A percentile compares a stretch with the other conserved stretches of the same genome.
These are phyloP conservation scores for Malurus leucopterus DNA, from an alignment of 2,797 vertebrate species.

Conservation along the genomic window DNA sequence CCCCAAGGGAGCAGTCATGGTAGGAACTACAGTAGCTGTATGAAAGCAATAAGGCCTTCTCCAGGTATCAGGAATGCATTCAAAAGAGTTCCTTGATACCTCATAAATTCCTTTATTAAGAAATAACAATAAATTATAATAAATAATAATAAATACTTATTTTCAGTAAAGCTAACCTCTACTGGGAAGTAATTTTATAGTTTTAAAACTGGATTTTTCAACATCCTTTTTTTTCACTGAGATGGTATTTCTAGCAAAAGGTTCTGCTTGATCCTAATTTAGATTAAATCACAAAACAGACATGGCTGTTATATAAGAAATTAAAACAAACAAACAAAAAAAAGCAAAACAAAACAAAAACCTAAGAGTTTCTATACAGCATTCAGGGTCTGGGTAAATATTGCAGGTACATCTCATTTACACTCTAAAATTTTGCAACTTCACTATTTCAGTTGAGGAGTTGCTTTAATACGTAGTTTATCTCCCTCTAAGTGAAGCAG, in stretches of 20 bases:
- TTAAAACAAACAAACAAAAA: not conserved
- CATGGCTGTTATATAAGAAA: not conserved
- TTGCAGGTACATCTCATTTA: not conserved
- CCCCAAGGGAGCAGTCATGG: not conserved
- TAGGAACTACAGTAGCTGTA: not conserved
- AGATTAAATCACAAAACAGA: not conserved
- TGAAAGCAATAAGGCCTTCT: not conserved
- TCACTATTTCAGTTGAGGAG: not conserved
- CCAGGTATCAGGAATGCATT: not conserved
- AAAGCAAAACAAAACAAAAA: rapidly evolving
- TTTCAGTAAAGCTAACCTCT: not conserved
- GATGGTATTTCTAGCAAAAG: not conserved
- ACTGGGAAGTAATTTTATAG: not conserved
- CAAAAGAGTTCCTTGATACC: not conserved
- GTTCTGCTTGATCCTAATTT: not conserved
- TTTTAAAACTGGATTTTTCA: not conserved
- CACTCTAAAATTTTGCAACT: not conserved
- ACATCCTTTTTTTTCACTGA: not conserved
- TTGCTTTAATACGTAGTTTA: not conserved
- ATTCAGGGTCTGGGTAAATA: not conserved
- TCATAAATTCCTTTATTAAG: not conserved
- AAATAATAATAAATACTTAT: not conserved
- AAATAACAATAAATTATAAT: not conserved
- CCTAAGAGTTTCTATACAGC: not conserved
- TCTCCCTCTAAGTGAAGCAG: not conserved